A percentile compares a stretch with the other conserved stretches of the same genome.
These are phyloP conservation scores for Pseudopipra pipra DNA, from an alignment of 2,113 vertebrate species.

Conservation along the genomic window DNA sequence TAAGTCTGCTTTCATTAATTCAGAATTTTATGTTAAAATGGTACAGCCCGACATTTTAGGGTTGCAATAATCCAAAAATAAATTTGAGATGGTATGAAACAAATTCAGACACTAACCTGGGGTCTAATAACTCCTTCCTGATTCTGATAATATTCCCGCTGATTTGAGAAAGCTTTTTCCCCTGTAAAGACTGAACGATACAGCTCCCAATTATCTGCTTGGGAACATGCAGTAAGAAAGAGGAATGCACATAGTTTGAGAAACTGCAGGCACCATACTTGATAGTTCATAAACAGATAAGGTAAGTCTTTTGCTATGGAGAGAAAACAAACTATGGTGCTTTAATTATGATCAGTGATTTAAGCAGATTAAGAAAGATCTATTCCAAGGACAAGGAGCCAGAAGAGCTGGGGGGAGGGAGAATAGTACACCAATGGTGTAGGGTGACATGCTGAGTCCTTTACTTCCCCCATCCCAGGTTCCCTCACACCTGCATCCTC, in stretches of 20 bases:
- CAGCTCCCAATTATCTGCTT: not conserved
- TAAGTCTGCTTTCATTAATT: not conserved
- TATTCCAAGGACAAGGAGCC: not conserved
- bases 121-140: not conserved
- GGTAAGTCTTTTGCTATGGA: not conserved
- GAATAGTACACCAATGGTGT: not conserved
- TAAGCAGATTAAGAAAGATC: not conserved
- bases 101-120: not conserved
- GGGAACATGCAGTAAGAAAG: not conserved
- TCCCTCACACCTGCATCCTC: not conserved
- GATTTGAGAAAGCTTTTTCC: not conserved
- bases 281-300: constrained; percentile 23
- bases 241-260: not conserved
- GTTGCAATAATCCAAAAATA: not conserved
- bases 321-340: not conserved
- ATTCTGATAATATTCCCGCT: not conserved
- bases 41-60: not conserved
- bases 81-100: not conserved
- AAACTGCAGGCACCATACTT: not conserved
- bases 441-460: not conserved
- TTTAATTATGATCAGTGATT: not conserved
- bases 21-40: not conserved
- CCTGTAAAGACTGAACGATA: not conserved
- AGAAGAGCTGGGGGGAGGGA: not conserved
- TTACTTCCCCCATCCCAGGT: not conserved